Percentiles rank a stretch among this genome's conserved stretches.
Evolutionary conservation across 2,888 invertebrate genomes (phyloP).

Genomic region (Kryphioiulus occultus): DNA sequence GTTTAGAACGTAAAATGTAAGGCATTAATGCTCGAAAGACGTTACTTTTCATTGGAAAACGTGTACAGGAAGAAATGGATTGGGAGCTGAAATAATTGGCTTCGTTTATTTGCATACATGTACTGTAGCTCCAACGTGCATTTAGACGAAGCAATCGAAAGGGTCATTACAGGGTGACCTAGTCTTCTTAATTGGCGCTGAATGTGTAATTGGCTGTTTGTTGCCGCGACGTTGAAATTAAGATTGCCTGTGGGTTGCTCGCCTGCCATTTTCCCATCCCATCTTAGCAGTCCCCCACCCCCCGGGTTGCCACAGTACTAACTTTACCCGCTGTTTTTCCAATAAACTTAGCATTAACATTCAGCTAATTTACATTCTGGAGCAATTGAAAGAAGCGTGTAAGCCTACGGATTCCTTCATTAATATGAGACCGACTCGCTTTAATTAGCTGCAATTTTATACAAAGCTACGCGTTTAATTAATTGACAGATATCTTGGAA

Average conservation of each 20-base stretch:
- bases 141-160: constrained; percentile 2
- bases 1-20: neutral
- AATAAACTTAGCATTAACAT: constrained; percentile 36
- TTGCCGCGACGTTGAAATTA: constrained; percentile 11
- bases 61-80: constrained; percentile 12
- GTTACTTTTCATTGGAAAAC: neutral
- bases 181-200: constrained; percentile 1
- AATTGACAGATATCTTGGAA: constrained; percentile 10
- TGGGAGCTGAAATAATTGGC: neutral
- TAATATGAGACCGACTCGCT: constrained; percentile 20
- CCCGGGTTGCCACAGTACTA: neutral
- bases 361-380: constrained; percentile 12
- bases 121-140: neutral
- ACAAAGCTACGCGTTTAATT: constrained; percentile 1
- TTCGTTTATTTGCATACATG: constrained; percentile 39
- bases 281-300: neutral
- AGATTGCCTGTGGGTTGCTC: neutral
- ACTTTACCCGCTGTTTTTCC: constrained; percentile 40
- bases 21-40: neutral
- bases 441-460: constrained; percentile 33
- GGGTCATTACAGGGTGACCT: constrained; percentile 37
- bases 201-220: constrained; percentile 35
- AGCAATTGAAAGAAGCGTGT: constrained; percentile 13
- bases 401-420: constrained; percentile 20
- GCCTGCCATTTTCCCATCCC: neutral